Conservation (phyloP, 1,140 invertebrate genomes). For the Camponotus pennsylvanicus region DNA sequence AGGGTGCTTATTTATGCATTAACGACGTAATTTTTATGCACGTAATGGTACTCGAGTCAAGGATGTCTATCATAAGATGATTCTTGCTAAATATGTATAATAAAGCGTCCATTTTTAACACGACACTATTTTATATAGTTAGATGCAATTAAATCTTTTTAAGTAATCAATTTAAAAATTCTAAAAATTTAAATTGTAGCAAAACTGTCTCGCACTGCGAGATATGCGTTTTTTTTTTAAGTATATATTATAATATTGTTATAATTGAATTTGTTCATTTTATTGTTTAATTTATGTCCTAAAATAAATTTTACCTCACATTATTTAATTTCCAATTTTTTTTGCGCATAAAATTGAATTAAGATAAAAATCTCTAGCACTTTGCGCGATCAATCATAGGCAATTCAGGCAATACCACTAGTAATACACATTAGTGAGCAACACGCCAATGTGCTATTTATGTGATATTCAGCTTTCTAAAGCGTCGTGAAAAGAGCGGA, state of each 20-base stretch:
- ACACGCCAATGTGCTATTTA: constrained; percentile 40
- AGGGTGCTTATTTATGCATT: constrained; percentile 42
- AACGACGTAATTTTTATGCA: constrained; percentile 17
- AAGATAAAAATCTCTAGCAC: neutral
- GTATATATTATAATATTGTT: neutral
- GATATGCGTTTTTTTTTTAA: neutral
- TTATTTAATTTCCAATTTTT: neutral
- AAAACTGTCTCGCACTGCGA: neutral
- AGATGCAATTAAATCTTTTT: too few species aligned
- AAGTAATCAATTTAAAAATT: neutral
- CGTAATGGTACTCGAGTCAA: constrained; percentile 6
- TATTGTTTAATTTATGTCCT: neutral
- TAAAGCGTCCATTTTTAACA: neutral
- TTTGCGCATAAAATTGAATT: neutral
- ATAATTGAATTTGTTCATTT: neutral
- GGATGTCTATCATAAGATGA: neutral
- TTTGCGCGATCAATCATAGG: constrained; percentile 15
- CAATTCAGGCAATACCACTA: constrained; percentile 26
- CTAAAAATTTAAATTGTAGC: neutral
- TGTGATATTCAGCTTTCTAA: constrained; percentile 52
- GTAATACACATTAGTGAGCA: constrained; percentile 13
- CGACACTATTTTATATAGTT: neutral
- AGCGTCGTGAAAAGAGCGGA: constrained; percentile 54
- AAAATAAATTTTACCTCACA: too few species aligned
- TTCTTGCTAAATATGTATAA: constrained; percentile 9